Evolutionary conservation across 2,888 invertebrate species (phyloP).

Genomic region (Ceraclea dissimilis): DNA sequence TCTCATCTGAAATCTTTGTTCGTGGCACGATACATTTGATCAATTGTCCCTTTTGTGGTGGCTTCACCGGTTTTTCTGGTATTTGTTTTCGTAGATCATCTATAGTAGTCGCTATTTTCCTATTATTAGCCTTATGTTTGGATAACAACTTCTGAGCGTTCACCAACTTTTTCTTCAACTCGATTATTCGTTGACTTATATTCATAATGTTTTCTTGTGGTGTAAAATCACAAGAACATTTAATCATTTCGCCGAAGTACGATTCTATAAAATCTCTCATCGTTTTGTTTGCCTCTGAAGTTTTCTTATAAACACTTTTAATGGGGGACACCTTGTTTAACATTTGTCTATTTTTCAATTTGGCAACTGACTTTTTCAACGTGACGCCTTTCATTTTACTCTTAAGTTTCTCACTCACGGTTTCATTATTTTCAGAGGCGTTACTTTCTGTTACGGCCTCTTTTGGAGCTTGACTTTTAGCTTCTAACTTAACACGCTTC

Average conservation of each 20-base stretch:
- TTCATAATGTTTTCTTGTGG: neutral
- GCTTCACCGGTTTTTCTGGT: neutral
- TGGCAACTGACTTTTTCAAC: neutral
- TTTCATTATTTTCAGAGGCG: neutral
- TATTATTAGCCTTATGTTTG: neutral
- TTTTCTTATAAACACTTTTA: neutral
- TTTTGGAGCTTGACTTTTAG: neutral
- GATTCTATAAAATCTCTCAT: neutral
- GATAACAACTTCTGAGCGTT: neutral
- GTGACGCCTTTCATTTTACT: neutral
- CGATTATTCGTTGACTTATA: neutral
- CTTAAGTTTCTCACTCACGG: neutral
- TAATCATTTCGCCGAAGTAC: neutral
- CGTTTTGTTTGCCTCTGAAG: neutral
- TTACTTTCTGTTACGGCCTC: no score
- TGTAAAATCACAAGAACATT: neutral
- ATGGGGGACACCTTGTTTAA: neutral
- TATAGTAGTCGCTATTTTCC: neutral
- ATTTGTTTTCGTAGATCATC: neutral
- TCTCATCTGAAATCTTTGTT: neutral
- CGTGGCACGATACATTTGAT: neutral
- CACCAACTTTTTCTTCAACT: neutral
- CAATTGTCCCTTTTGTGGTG: neutral
- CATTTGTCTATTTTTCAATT: neutral
- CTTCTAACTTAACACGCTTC: neutral